Conservation (phyloP, 2,797 vertebrate species). For the Gephyroberyx darwinii region DNA sequence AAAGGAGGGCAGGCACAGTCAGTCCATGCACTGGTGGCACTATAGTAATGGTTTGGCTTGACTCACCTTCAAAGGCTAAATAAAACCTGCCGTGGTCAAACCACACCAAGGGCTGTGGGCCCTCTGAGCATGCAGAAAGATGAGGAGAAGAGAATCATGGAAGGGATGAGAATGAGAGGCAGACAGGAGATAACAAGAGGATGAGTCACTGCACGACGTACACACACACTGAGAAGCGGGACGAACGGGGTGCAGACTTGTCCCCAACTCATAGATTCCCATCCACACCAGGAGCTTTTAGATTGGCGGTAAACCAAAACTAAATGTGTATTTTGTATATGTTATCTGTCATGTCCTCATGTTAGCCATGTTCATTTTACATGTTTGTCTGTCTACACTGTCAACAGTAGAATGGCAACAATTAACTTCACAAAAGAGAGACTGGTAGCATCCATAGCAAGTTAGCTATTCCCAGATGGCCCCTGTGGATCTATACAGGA, state of each 20-base stretch:
- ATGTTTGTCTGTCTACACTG: too few relatives aligned
- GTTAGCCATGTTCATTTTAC: background rate
- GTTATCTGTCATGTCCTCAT: background rate
- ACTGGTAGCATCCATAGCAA: background rate
- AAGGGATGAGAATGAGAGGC: slow-evolving; percentile 87
- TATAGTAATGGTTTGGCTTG: slow-evolving; percentile 47
- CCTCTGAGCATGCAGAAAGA: slow-evolving; percentile 91
- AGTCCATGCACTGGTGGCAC: slow-evolving; percentile 58
- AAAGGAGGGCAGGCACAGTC: slow-evolving; percentile 36
- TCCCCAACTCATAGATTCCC: background rate
- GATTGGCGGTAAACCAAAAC: background rate
- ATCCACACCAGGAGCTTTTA: background rate
- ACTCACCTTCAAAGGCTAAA: slow-evolving; percentile 99
- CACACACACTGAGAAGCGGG: slow-evolving; percentile 36
- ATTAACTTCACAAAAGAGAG: too few relatives aligned
- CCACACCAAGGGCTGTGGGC: slow-evolving; percentile 96
- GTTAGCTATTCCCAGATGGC: too few relatives aligned
- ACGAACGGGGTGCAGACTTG: background rate
- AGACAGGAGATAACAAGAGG: slow-evolving; percentile 68
- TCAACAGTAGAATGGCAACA: too few relatives aligned
- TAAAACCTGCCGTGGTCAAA: slow-evolving; percentile 99
- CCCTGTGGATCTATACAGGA: too few relatives aligned
- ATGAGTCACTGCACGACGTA: slow-evolving; percentile 75
- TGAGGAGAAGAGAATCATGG: slow-evolving; percentile 82
- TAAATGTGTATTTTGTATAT: background rate